Conservation (phyloP, 2,113 vertebrate species). For the Coturnix japonica region DNA sequence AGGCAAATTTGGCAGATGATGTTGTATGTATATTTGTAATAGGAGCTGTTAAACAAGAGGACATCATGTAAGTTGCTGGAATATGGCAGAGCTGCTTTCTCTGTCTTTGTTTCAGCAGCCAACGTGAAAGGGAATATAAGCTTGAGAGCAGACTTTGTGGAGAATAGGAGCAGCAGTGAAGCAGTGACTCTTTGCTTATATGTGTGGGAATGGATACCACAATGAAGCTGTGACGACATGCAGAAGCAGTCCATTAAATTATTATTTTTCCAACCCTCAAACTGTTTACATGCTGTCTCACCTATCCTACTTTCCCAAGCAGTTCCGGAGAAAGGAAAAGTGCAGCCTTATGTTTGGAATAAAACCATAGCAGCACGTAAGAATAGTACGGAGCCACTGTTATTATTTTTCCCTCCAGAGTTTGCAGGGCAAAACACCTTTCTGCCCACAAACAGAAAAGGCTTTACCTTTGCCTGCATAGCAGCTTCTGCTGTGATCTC, state of each 20-base stretch:
- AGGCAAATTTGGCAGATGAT: background rate
- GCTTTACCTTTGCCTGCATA: background rate
- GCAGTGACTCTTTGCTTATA: fast-evolving
- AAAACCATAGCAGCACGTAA: background rate
- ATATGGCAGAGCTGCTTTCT: slow-evolving; percentile 22
- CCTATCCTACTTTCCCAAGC: background rate
- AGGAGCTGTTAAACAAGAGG: slow-evolving; percentile 11
- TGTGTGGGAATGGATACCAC: background rate
- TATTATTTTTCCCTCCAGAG: background rate
- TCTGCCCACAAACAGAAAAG: slow-evolving; percentile 4
- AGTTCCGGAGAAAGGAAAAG: slow-evolving; percentile 1
- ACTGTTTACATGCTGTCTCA: slow-evolving; percentile 29
- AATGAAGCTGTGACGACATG: slow-evolving; percentile 69
- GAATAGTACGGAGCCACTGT: background rate
- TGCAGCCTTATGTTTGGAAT: background rate
- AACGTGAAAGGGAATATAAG: background rate
- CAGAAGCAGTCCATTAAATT: slow-evolving; percentile 64
- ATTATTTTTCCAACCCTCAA: slow-evolving; percentile 56
- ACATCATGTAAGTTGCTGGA: background rate
- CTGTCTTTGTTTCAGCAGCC: slow-evolving; percentile 15
- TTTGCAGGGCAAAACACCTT: background rate
- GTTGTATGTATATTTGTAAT: background rate
- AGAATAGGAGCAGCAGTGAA: slow-evolving; percentile 23
- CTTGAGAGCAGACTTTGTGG: background rate
- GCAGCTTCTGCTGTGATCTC: slow-evolving; percentile 36